Base-by-base conservation (phyloP, 1,140 invertebrate species). In the Zaprionus gabonicus region DNA sequence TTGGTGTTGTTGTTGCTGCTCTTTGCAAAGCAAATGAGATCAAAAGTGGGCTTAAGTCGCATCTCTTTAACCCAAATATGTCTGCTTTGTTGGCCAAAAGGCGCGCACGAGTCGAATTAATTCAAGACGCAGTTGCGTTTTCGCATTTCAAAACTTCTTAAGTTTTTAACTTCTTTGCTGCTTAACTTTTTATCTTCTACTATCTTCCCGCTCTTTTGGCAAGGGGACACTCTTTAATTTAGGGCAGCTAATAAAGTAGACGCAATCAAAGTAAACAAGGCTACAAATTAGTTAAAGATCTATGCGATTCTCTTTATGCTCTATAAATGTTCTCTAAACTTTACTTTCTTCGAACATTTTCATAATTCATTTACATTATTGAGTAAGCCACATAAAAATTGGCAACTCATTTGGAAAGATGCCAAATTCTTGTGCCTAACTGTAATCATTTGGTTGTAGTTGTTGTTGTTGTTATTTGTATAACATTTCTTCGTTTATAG, bases 51-150 rank as follows among this genome's bases (percentile, higher is more conserved):
- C 78, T 90, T 88, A 79, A 81, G 84, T 90, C 75, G 84, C 85
- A 88, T 88, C 84, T 88, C 69, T 90, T 88, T 88, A 88, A 88
- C 84, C 84, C 76, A 46, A 88, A 88, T 88, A 88, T 80, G 84
- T 90, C 85, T 85, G 67, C 66, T 66, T 57, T 76, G 56, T 86
- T 82, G 55, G 57, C 67, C 64, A 86, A 58, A 81, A 70, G 53
- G 34, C 55, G 73, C 74, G 13, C 46, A 13, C 31, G 27, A 59
- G 63, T 38, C 46, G 69, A 69, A 46, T 44, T 36, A 65, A 56
- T 38, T 31, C 38, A 25, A 59, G 5, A 34, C 27, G 20, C 58
- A 31, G 58, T 51, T 65, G 56, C 44, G 27, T 64, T 71, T 76
- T 51, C 46, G 20, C 46, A 51, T 23, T 4, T 20, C 25, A 51